Evolutionary conservation across 2,888 invertebrate species (phyloP), one percentile per base, ranked within the genome.

Genomic region (Pseudococcus longispinus): DNA sequence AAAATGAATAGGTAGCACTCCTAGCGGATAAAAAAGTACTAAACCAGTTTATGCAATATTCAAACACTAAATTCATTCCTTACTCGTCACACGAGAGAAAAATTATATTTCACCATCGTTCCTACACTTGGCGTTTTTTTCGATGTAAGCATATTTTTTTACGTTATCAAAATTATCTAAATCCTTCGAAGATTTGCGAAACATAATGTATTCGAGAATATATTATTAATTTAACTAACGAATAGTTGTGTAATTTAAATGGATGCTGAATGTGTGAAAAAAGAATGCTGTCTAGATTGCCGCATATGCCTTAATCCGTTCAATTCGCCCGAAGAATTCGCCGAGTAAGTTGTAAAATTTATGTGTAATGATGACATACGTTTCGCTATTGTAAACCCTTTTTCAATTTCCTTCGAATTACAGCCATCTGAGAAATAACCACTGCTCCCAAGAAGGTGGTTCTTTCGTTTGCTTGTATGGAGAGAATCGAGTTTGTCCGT

Each of bases 391-490:
- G 13, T 23, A 4, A 0, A 37, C 9, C 1, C 9, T 37, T 37
- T 37, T 0, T 13, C 32, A 9, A n/a, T 42, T 11, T 37, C 18
- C 15, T 83, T 65, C 3, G 85, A 91, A 91, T 92, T 92, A 88
- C 91, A 95, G 95, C 89, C 97, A 97, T 91, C 91, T 97, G 89
- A 93, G 95, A 89, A 94, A 94, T 87, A 93, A 94, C 87, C 97
- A 97, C 90, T 96, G 96, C 90, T 94, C 95, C 29, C 94, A 93
- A 89, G 96, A 97, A 91, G 96, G 97, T 87, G 96, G 96, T 42
- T 95, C 96, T 23, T 95, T 94, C 90, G 94, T 96, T 18, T 97
- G 97, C 90, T 95, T 95, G 89, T 97, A 97, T 92, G 97, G 96
- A 70, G 94, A 94, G 90, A 96, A 97, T 91, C 94, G 94, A 87